Conservation (phyloP, 2,888 invertebrate genomes). For the Drepanosiphum platanoidis region DNA sequence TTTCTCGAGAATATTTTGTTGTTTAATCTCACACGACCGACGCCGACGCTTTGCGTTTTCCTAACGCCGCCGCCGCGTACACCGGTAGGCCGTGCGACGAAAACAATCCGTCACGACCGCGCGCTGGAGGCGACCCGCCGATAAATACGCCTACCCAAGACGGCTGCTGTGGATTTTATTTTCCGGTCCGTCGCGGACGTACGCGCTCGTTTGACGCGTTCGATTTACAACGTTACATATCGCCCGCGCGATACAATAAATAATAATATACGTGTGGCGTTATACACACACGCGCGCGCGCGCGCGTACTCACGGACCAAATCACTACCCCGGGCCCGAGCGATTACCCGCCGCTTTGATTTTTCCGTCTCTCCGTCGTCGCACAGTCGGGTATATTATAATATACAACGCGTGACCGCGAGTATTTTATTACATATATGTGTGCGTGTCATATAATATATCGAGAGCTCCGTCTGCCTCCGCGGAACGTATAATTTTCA, state of each 20-base stretch:
- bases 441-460: not conserved
- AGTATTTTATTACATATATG: no score
- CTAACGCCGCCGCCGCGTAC: not conserved
- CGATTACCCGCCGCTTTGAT: not conserved
- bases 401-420: no score
- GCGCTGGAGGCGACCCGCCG: not conserved
- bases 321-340: not conserved
- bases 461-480: not conserved
- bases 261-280: no score
- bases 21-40: not conserved
- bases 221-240: conserved; percentile 4
- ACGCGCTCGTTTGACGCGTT: conserved; percentile 1
- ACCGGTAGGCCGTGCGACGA: not conserved
- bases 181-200: conserved; percentile 42
- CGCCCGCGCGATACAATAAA: not conserved
- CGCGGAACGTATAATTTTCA: conserved; percentile 35
- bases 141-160: no score
- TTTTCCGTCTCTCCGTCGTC: not conserved
- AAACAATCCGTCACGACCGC: no score
- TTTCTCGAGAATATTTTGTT: not conserved
- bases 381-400: no score
- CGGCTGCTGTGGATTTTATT: conserved; percentile 26
- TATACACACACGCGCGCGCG: not conserved
- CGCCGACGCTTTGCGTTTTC: no score
- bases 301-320: no score